Evolutionary conservation across 2,113 vertebrate species (phyloP).

Genomic region (Ibidorhyncha struthersii): DNA sequence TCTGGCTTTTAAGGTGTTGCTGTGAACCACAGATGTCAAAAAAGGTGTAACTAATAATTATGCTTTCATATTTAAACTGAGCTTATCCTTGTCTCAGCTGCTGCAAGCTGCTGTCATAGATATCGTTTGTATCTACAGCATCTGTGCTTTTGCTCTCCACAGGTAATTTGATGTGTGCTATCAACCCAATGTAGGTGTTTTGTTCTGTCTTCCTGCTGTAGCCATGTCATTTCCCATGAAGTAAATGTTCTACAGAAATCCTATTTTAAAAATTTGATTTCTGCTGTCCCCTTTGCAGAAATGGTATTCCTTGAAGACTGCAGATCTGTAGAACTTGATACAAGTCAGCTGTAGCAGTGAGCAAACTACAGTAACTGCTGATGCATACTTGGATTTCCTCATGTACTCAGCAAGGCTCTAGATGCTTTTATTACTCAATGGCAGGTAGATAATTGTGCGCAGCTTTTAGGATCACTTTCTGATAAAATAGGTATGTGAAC

Average conservation of each 20-base stretch:
- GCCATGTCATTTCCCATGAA: background rate
- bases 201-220: background rate
- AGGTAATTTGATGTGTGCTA: background rate
- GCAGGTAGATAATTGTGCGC: background rate
- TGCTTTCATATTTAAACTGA: background rate
- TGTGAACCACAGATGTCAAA: background rate
- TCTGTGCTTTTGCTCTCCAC: background rate
- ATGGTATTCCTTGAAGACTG: background rate
- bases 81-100: background rate
- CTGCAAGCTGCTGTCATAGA: background rate
- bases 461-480: background rate
- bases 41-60: background rate
- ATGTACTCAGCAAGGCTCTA: background rate
- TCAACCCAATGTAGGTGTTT: background rate
- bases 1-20: background rate
- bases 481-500: background rate
- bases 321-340: background rate
- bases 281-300: background rate
- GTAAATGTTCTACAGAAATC: accelerated
- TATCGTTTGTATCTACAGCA: background rate
- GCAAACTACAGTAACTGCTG: background rate
- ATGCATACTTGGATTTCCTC: background rate
- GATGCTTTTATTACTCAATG: background rate
- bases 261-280: background rate
- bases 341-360: background rate